Evolutionary conservation across 64 coral and sea anemone species (phyloP), one percentile per base, ranked within the genome.

Genomic region (Dendronephthya gigantea): DNA sequence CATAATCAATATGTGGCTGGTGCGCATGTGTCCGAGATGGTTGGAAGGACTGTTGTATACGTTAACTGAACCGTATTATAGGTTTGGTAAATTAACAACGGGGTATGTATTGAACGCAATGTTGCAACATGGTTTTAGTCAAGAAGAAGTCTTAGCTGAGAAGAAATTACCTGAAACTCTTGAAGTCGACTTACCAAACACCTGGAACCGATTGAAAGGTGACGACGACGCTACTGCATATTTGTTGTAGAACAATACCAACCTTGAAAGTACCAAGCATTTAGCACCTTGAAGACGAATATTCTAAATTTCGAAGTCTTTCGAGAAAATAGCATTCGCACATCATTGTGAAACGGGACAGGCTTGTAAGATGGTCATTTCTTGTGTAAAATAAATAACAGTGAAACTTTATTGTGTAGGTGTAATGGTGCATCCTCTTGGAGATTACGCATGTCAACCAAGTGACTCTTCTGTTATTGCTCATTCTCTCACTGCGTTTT

Each of bases 371-470:
- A 34, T 19, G 30, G 8, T 79, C 72, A 15, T 66, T 15, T 29
- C 27, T 79, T 1, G 34, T 35, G 16, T 16, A 7, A 79, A 79
- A 2, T 29, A 79, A 75, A n/a, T n/a, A n/a, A n/a, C n/a, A n/a
- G n/a, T 79, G 9, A 66, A 6, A 45, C 11, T 79, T 34, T 36
- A 37, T 79, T 79, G 19, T 79, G 25, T 79, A 79, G 72, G 72
- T 79, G 72, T 79, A 79, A 79, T 79, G 72, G 72, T 79, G 37
- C 72, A 79, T 35, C 72, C 72, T 79, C 72, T 79, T 79, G 72
- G 72, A 12, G 72, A 79, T 35, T 79, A 79, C 36, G 72, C 72
- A 79, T 79, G 72, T 39, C 72, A 79, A 39, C 72, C 72, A 79
- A 79, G 72, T 79, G 72, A 79, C 72, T 79, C 72, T 16, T 79